Evolutionary conservation across 2,888 invertebrate species (phyloP).

Genomic region (Oxyteleia sp.): DNA sequence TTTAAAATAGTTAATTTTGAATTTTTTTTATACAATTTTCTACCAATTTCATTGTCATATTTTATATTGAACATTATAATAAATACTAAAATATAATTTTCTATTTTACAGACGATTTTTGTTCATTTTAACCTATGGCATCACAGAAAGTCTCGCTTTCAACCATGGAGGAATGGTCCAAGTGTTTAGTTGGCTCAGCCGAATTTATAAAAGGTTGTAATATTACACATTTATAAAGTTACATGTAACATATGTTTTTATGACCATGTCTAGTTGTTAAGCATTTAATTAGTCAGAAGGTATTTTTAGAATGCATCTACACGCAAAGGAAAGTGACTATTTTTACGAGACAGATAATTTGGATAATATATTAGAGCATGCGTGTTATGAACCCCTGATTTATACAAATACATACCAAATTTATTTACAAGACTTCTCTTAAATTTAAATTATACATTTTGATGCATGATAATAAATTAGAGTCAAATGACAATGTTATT

Average conservation of each 20-base stretch:
- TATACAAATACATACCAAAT: constrained; percentile 1
- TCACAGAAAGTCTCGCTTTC: background rate
- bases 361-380: constrained; percentile 37
- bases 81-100: background rate
- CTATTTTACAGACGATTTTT: background rate
- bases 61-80: too few relatives aligned
- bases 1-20: too few relatives aligned
- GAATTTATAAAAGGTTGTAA: constrained; percentile 85
- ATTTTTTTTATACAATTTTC: too few relatives aligned
- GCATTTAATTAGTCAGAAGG: constrained; percentile 7
- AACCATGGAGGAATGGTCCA: constrained; percentile 84
- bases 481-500: too few relatives aligned
- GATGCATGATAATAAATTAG: too few relatives aligned
- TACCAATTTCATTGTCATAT: too few relatives aligned
- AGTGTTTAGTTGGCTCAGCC: constrained; percentile 81
- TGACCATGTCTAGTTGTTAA: background rate
- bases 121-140: constrained; percentile 20
- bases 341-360: constrained; percentile 39
- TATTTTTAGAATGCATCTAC: constrained; percentile 25
- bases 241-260: background rate
- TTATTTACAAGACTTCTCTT: too few relatives aligned
- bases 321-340: constrained; percentile 37
- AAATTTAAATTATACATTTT: too few relatives aligned
- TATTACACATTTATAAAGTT: background rate
- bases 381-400: background rate